Conservation (phyloP, 1,140 invertebrate genomes). For the Drosophila willistoni region DNA sequence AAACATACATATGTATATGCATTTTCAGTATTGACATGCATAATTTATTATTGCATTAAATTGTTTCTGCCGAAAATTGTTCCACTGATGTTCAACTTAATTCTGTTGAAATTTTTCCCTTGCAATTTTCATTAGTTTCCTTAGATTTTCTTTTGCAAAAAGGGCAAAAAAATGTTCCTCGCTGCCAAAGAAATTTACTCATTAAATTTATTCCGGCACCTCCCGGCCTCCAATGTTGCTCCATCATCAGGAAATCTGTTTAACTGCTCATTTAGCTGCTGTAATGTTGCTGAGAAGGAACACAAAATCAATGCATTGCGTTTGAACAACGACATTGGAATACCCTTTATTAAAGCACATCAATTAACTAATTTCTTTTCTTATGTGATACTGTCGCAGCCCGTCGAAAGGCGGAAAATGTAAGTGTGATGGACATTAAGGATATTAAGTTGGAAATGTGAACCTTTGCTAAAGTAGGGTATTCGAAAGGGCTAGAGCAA, state of each 20-base stretch:
- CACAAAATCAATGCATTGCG: neutral
- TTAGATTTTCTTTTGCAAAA: neutral
- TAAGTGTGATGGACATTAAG: too few relatives aligned
- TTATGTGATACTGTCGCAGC: too few relatives aligned
- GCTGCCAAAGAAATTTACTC: conserved; percentile 27
- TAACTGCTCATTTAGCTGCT: conserved; percentile 41
- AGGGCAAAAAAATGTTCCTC: neutral
- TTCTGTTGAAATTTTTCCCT: conserved; percentile 10
- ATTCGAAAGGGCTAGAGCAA: conserved; percentile 18
- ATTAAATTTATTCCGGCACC: conserved; percentile 38
- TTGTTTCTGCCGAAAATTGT: too few relatives aligned
- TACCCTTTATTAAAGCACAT: neutral
- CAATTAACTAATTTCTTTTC: too few relatives aligned
- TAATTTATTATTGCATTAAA: too few relatives aligned
- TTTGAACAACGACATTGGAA: neutral
- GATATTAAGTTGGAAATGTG: too few relatives aligned
- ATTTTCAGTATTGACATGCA: conserved; percentile 1
- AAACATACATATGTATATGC: neutral
- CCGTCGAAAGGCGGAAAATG: too few relatives aligned
- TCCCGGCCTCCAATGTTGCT: neutral
- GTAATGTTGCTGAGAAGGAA: conserved; percentile 1
- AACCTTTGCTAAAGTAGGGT: neutral
- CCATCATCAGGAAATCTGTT: conserved; percentile 41
- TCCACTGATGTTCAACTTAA: neutral
- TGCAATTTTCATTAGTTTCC: conserved; percentile 12